These are phyloP conservation scores for Chrysocyon brachyurus DNA, from an alignment of 2,797 vertebrate species.

Conservation along the genomic window DNA sequence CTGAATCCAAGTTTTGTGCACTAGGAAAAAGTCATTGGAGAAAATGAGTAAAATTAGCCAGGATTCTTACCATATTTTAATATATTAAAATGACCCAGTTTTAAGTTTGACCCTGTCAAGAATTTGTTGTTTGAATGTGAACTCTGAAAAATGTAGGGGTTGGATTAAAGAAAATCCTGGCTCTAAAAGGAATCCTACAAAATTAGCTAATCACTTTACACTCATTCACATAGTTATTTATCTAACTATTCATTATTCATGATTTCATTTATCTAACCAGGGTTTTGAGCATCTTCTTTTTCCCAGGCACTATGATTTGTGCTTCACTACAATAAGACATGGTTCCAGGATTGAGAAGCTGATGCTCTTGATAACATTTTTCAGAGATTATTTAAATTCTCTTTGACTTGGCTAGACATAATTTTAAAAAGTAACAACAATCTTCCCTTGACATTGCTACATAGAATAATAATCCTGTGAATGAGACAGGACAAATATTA, in stretches of 20 bases:
- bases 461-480: neutral
- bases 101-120: slow-evolving; percentile 43
- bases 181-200: slow-evolving; percentile 5
- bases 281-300: neutral
- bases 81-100: slow-evolving; percentile 2
- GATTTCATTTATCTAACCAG: neutral
- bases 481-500: neutral
- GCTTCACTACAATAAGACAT: neutral
- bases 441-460: neutral
- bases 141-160: slow-evolving; percentile 9
- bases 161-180: slow-evolving; percentile 58
- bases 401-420: neutral
- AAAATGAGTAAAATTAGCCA: slow-evolving; percentile 36
- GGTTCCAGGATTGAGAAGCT: slow-evolving; percentile 23
- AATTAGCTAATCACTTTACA: slow-evolving; percentile 11
- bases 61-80: slow-evolving; percentile 23
- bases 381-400: slow-evolving; percentile 43
- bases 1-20: neutral
- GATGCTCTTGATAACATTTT: neutral
- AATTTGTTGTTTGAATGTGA: slow-evolving; percentile 43
- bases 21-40: neutral
- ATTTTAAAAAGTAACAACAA: slow-evolving; percentile 31
- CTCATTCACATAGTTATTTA: neutral
- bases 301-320: neutral
- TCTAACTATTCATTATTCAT: neutral